These are phyloP conservation scores for Drosophila picticornis DNA, from an alignment of 2,888 invertebrate genomes.

Conservation along the genomic window DNA sequence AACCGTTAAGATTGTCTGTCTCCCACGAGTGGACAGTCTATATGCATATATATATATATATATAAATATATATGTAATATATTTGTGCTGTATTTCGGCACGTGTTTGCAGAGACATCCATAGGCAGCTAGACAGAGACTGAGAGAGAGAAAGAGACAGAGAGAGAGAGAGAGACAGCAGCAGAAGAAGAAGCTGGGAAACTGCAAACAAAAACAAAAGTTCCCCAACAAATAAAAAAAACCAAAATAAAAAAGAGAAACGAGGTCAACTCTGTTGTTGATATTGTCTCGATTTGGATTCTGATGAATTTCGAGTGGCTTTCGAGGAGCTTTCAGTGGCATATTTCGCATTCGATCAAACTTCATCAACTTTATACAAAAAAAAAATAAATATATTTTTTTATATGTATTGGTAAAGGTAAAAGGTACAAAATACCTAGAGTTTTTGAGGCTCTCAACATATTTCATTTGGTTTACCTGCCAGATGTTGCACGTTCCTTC, in stretches of 20 bases:
- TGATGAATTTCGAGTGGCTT: slow-evolving; percentile 41
- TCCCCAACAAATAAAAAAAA: slow-evolving; percentile 14
- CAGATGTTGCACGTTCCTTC: slow-evolving; percentile 20
- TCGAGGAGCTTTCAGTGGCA: slow-evolving; percentile 37
- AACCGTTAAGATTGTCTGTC: slow-evolving; percentile 58
- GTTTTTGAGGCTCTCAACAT: slow-evolving; percentile 15
- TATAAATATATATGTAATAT: slow-evolving; percentile 9
- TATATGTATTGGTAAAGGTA: not conserved
- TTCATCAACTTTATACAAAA: slow-evolving; percentile 12
- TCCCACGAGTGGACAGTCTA: slow-evolving; percentile 24
- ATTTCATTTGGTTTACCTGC: slow-evolving; percentile 23
- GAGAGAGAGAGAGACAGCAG: slow-evolving; percentile 2
- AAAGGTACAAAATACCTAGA: slow-evolving; percentile 1
- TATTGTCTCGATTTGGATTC: slow-evolving; percentile 28
- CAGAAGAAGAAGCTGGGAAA: slow-evolving; percentile 31
- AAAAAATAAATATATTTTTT: not conserved
- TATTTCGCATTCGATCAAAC: slow-evolving; percentile 40
- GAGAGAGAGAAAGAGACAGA: slow-evolving; percentile 1
- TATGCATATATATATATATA: slow-evolving; percentile 1
- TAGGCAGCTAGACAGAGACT: slow-evolving; percentile 9
- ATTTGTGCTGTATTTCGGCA: slow-evolving; percentile 38
- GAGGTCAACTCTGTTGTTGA: slow-evolving; percentile 52
- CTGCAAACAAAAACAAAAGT: slow-evolving; percentile 67
- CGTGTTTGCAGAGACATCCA: slow-evolving; percentile 53
- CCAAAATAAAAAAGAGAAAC: slow-evolving; percentile 30